These are phyloP conservation scores for Menidia beryllina DNA, from an alignment of 2,113 vertebrate species.

Conservation along the genomic window DNA sequence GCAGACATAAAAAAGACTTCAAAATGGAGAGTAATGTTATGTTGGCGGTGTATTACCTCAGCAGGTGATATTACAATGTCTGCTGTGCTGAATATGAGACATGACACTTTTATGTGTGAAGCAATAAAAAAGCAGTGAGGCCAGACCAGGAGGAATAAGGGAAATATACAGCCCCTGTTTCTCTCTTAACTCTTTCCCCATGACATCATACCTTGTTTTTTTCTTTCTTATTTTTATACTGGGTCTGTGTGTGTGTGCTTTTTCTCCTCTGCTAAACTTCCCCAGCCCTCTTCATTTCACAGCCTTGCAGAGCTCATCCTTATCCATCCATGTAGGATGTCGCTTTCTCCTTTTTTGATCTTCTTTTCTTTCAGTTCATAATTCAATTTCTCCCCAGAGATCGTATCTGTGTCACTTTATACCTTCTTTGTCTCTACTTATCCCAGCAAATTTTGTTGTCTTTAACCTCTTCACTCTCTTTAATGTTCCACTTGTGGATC, in stretches of 20 bases:
- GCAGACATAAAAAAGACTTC: slow-evolving; percentile 38
- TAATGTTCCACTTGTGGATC: slow-evolving; percentile 9
- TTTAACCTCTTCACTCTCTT: slow-evolving; percentile 34
- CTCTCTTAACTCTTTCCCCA: slow-evolving; percentile 12
- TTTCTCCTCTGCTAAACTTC: slow-evolving; percentile 3
- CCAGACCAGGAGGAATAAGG: slow-evolving; percentile 48
- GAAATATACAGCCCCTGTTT: slow-evolving; percentile 44
- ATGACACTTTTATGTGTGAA: slow-evolving; percentile 67
- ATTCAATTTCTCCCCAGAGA: slow-evolving; percentile 36
- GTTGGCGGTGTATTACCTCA: slow-evolving; percentile 64
- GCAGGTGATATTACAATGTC: slow-evolving; percentile 69
- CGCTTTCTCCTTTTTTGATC: slow-evolving; percentile 13
- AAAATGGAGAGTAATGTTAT: slow-evolving; percentile 41
- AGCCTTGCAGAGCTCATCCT: not conserved
- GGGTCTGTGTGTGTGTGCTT: slow-evolving; percentile 5
- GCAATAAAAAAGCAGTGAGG: slow-evolving; percentile 71
- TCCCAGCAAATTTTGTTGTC: slow-evolving; percentile 31
- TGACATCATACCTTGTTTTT: slow-evolving; percentile 40
- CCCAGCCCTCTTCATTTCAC: slow-evolving; percentile 22
- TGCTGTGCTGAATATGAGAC: slow-evolving; percentile 56
- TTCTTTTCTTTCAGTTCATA: slow-evolving; percentile 23
- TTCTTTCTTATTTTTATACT: too few species aligned
- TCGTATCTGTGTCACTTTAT: slow-evolving; percentile 53
- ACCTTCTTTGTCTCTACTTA: slow-evolving; percentile 14
- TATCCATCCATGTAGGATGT: slow-evolving; percentile 21